Conservation (phyloP, 2,797 vertebrate genomes). For the Coendou prehensilis region DNA sequence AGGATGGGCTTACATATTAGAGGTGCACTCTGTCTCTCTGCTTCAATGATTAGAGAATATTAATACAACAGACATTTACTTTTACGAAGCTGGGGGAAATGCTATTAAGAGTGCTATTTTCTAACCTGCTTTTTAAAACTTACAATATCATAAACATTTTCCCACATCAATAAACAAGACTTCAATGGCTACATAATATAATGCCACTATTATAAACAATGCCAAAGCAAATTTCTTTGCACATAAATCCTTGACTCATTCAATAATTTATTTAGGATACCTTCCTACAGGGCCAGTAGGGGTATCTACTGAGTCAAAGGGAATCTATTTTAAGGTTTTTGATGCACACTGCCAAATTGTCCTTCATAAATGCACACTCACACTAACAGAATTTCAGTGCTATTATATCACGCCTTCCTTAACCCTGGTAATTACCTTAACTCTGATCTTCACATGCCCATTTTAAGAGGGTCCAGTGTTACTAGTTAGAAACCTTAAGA, state of each 20-base stretch:
- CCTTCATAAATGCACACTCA: not conserved
- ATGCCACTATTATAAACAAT: conserved; percentile 24
- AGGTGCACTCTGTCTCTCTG: not conserved
- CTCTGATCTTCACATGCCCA: not conserved
- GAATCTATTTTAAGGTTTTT: not conserved
- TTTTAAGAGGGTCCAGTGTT: not conserved
- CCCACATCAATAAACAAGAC: not conserved
- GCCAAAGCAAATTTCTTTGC: not conserved
- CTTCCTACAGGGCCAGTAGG: not conserved
- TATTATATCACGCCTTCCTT: not conserved
- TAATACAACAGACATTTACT: not conserved
- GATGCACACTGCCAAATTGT: not conserved
- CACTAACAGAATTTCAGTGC: not conserved
- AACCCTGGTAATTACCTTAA: not conserved
- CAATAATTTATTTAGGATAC: not conserved
- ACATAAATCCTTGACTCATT: not conserved
- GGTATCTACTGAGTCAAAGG: not conserved
- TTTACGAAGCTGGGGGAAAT: not conserved
- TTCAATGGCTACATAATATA: not conserved
- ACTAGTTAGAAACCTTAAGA: not conserved
- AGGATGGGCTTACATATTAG: not conserved
- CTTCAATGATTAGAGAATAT: not conserved
- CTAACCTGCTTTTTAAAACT: not conserved
- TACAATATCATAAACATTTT: not conserved
- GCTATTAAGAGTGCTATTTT: not conserved